Percentiles rank a stretch among this genome's conserved stretches.
Evolutionary conservation across 2,113 vertebrate species (phyloP).

Genomic region (Grammomys dolichurus): DNA sequence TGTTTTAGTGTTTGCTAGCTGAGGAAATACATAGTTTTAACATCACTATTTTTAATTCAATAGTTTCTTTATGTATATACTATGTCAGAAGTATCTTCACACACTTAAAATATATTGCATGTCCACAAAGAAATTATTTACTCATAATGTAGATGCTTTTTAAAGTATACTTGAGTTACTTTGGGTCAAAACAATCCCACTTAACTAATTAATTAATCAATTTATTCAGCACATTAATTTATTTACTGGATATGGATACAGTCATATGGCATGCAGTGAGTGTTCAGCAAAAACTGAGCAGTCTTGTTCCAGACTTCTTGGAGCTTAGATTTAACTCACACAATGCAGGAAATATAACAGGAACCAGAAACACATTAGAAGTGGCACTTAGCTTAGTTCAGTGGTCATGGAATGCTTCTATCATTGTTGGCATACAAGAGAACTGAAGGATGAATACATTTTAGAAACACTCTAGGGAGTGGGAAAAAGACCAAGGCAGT

Average conservation of each 20-base stretch:
- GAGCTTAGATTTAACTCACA: background rate
- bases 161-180: background rate
- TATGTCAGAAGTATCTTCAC: background rate
- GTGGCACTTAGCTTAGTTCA: background rate
- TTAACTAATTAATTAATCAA: background rate
- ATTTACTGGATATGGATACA: background rate
- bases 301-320: background rate
- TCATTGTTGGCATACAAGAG: background rate
- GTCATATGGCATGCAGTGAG: too few species aligned
- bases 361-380: background rate
- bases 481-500: background rate
- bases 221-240: background rate
- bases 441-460: background rate
- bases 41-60: constrained; percentile 4
- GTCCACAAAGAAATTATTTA: background rate
- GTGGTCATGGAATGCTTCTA: background rate
- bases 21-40: constrained; percentile 43
- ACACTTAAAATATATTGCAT: background rate
- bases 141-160: background rate
- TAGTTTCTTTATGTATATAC: constrained; percentile 14
- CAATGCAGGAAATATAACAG: background rate
- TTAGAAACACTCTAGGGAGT: background rate
- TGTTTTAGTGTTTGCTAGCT: constrained; percentile 4
- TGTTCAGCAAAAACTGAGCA: background rate
- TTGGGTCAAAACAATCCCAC: background rate